Conservation (phyloP, 2,113 vertebrate species). For the Corythoichthys intestinalis region DNA sequence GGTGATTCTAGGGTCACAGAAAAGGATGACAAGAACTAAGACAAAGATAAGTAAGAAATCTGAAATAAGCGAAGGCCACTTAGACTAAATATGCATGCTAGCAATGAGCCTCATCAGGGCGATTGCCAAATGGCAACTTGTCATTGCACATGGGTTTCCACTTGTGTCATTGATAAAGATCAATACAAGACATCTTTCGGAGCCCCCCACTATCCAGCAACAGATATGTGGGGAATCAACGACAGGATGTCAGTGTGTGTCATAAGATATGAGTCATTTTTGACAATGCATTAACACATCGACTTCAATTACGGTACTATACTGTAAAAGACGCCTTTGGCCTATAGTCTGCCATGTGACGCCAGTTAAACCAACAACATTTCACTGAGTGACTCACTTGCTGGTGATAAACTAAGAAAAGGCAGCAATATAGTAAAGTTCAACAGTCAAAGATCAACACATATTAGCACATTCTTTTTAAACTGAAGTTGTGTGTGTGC, state of each 20-base stretch:
- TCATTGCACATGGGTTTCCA: neutral
- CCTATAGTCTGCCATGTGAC: neutral
- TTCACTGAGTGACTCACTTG: neutral
- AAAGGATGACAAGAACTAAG: neutral
- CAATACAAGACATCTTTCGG: neutral
- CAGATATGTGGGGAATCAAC: neutral
- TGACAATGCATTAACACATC: neutral
- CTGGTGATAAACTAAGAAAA: slow-evolving; percentile 2
- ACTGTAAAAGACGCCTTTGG: neutral
- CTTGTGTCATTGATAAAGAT: neutral
- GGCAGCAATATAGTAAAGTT: neutral
- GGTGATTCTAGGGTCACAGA: neutral
- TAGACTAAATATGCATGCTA: neutral
- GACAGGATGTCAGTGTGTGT: neutral
- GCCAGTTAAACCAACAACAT: slow-evolving; percentile 20
- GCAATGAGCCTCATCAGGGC: neutral
- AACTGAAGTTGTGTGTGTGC: neutral
- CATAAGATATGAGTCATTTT: neutral
- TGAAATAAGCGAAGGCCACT: neutral
- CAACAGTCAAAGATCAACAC: neutral
- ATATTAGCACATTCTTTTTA: neutral
- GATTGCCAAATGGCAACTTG: neutral
- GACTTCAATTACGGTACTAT: neutral
- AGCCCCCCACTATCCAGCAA: neutral
- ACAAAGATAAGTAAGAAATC: neutral